Base-by-base conservation (phyloP, 2,888 invertebrate genomes). In the Uloborus plumipes region DNA sequence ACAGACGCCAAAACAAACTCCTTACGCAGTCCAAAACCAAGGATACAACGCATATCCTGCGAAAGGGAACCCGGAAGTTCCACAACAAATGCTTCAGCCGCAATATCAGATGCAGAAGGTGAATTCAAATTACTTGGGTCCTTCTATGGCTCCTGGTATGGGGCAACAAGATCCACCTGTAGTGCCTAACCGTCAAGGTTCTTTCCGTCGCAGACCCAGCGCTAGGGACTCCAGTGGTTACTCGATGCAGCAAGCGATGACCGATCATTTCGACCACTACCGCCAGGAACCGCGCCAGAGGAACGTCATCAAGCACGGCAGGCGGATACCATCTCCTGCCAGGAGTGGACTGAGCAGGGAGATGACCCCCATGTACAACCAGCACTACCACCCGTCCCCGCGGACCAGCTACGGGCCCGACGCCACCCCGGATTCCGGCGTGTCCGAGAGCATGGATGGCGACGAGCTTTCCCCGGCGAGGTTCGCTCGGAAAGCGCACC, bases 251-350 rank as follows among this genome's bases (percentile, higher is more conserved):
- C 81, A 84, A 50, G 92, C 94, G 13, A 94, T 94, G 87, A 95
- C 95, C 88, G 96, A 96, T 89, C 95, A 95, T 88, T 95, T 96
- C 88, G 97, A 97, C 89, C 97, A 97, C 88, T 98, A 98, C 89
- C 47, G 78, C n/a, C 78, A 84, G 47, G 73, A 73, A 26, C 70
- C 84, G 2, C 67, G 78, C 11, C 74, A 51, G 2, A 47, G 78
- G 49, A 69, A 26, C 11, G 77, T 83, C 31, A 84, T 74, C 66
- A 84, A 78, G 18, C 73, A 84, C 20, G 74, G 78, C 53, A 50
- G 84, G 18, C 49, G 78, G n/a, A 84, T 84, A 18, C 84, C 77
- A 11, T 83, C 83, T 14, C 78, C 84, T 11, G 49, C 72, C 14
- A 39, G 76, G 22, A 67, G 67, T 31, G 69, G 67, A 31, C 7